Percentiles rank a stretch among this genome's conserved stretches.
These are phyloP conservation scores for Hypsibius dujardini DNA, from an alignment of 1,140 invertebrate species.

Conservation along the genomic window DNA sequence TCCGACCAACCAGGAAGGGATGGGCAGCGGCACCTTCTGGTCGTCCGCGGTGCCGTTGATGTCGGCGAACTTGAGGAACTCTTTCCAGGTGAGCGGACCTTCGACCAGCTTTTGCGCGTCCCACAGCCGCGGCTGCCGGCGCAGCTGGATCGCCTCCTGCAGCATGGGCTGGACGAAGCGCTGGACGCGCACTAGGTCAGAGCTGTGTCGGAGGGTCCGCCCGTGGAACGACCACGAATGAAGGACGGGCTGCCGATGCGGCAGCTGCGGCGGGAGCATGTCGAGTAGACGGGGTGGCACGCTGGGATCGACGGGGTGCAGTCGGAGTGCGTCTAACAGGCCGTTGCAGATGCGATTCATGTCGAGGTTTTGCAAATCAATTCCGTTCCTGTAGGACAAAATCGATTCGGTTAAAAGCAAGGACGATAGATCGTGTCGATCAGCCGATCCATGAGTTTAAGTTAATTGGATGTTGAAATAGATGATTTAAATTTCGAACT, in stretches of 20 bases:
- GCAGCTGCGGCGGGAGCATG: too few relatives aligned
- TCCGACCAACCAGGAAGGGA: constrained; percentile 75
- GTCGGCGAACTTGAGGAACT: constrained; percentile 83
- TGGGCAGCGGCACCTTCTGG: constrained; percentile 84
- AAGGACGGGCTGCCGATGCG: too few relatives aligned
- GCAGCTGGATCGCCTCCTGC: constrained; percentile 86
- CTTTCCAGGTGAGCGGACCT: constrained; percentile 84
- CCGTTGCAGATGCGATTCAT: background rate
- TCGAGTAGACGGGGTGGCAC: too few relatives aligned
- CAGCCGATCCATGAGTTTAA: too few relatives aligned
- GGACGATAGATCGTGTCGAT: too few relatives aligned
- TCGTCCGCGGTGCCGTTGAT: constrained; percentile 64
- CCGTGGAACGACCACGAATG: constrained; percentile 30
- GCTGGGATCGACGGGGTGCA: too few relatives aligned
- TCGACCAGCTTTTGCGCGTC: constrained; percentile 60
- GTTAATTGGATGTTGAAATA: too few relatives aligned
- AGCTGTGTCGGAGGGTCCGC: constrained; percentile 67
- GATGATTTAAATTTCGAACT: too few relatives aligned
- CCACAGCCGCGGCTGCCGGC: constrained; percentile 63
- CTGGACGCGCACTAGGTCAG: constrained; percentile 78
- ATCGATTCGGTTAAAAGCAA: too few relatives aligned
- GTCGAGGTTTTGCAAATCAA: constrained; percentile 2
- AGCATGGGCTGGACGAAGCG: constrained; percentile 69
- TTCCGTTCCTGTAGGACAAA: background rate
- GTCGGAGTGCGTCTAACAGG: background rate